These are phyloP conservation scores for Diadegma fenestrale DNA, from an alignment of 2,888 invertebrate genomes.

Conservation along the genomic window DNA sequence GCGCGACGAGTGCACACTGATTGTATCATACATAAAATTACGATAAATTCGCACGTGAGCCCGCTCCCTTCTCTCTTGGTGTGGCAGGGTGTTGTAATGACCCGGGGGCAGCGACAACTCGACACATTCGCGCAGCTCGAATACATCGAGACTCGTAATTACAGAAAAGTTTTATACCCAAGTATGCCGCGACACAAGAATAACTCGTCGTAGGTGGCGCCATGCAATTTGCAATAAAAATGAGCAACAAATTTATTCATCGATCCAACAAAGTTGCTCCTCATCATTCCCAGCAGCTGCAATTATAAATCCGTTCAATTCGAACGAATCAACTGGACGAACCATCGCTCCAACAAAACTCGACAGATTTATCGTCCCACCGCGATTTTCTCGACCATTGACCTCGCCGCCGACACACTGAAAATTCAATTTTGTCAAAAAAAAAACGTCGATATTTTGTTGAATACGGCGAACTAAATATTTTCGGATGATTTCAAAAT, in stretches of 20 bases:
- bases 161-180: background rate
- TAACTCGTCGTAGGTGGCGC: slow-evolving; percentile 78
- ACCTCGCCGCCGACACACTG: no score
- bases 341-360: no score
- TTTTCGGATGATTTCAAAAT: no score
- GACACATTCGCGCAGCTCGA: slow-evolving; percentile 7
- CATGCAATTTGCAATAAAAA: slow-evolving; percentile 34
- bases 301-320: background rate
- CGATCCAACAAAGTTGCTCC: slow-evolving; percentile 64
- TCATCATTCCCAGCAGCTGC: background rate
- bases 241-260: background rate
- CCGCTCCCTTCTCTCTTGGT: slow-evolving; percentile 74
- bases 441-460: no score
- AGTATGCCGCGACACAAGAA: background rate
- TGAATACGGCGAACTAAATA: no score
- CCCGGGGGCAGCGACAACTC: slow-evolving; percentile 46
- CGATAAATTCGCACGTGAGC: slow-evolving; percentile 79
- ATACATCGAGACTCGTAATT: slow-evolving; percentile 7
- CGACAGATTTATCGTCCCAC: no score
- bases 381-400: no score
- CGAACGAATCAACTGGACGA: no score
- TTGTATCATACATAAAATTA: slow-evolving; percentile 84
- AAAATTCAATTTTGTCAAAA: no score
- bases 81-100: slow-evolving; percentile 21
- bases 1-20: slow-evolving; percentile 75